Evolutionary conservation across 2,888 invertebrate genomes (phyloP).

Genomic region (Yponomeuta cagnagella): DNA sequence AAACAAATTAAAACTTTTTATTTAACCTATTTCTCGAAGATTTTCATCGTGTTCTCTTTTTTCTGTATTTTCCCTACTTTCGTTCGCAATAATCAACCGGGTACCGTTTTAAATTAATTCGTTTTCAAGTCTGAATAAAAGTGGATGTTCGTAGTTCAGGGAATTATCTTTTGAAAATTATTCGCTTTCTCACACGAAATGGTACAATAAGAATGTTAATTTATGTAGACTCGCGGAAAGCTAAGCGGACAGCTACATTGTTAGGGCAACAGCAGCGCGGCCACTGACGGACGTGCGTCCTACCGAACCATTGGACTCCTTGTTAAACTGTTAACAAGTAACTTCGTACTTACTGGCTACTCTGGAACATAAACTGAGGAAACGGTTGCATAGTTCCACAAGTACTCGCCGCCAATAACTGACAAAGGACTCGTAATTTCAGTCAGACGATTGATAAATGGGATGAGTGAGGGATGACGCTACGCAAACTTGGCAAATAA

Average conservation of each 20-base stretch:
- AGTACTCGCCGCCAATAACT: constrained; percentile 10
- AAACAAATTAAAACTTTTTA: constrained; percentile 73
- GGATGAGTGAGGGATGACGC: constrained; percentile 9
- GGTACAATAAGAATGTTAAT: constrained; percentile 9
- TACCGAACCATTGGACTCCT: constrained; percentile 50
- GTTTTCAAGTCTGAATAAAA: neutral
- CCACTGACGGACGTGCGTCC: constrained; percentile 59
- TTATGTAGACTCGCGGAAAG: constrained; percentile 5
- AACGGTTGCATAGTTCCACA: constrained; percentile 38
- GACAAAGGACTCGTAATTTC: constrained; percentile 11
- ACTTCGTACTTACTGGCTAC: constrained; percentile 28
- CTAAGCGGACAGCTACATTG: constrained; percentile 33
- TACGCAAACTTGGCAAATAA: neutral
- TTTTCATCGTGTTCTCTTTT: constrained; percentile 38
- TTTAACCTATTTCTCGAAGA: constrained; percentile 52
- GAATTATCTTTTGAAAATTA: neutral
- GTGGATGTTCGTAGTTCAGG: neutral
- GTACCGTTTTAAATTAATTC: neutral
- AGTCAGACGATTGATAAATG: constrained; percentile 7
- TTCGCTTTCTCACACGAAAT: neutral
- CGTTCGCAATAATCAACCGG: constrained; percentile 11
- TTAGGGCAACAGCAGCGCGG: constrained; percentile 38
- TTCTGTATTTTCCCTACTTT: neutral
- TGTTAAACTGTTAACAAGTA: constrained; percentile 45
- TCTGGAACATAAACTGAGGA: constrained; percentile 29